Base-by-base conservation (phyloP, 2,797 vertebrate genomes). In the Loriculus beryllinus region DNA sequence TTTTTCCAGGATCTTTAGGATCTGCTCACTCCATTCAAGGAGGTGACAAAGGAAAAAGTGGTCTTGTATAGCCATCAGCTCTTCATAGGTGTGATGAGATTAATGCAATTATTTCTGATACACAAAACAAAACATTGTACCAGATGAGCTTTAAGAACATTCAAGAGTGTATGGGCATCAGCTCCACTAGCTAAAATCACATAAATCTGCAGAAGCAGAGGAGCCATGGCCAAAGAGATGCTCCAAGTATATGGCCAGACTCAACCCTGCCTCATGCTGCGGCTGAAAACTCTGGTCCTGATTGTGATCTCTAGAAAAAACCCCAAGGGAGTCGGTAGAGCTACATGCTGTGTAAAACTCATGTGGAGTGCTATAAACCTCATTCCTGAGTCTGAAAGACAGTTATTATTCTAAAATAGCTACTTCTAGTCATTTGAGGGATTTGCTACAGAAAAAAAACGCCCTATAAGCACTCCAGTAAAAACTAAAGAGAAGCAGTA, bases 361-460 rank as follows among this genome's bases (percentile, higher is more conserved):
- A 35, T 37, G 0, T 20, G 37, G 72, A 81, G 75, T 20, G 75
- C 82, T 74, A 51, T 56, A 80, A 95, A 86, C 77, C 91, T 86
- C 14, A 1, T 48, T 69, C 60, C 81, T 82, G 76, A 62, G 17
- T 48, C 70, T 59, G 70, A 88, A 76, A 92, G 63, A 82, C 70
- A 70, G 91, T 25, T 86, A 67, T 11, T 62, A 88, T 84, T 91
- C 86, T 54, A 74, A 94, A 96, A 95, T 74, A 86, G 60, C 69
- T 88, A 45, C 89, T 87, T 91, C 45, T 29, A 88, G 69, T 79
- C 60, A 75, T 83, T 54, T 1, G 3, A 52, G 63, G 37, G 70
- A 90, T 88, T 92, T 91, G 67, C 57, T 88, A 74, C 29, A 67
- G 51, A 19, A 70, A 89, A 85, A 69, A 48, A 4, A 0, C 3